Percentiles rank a stretch among this genome's conserved stretches.
Evolutionary conservation across 2,113 vertebrate genomes (phyloP).

Genomic region (Choloepus hoffmanni): DNA sequence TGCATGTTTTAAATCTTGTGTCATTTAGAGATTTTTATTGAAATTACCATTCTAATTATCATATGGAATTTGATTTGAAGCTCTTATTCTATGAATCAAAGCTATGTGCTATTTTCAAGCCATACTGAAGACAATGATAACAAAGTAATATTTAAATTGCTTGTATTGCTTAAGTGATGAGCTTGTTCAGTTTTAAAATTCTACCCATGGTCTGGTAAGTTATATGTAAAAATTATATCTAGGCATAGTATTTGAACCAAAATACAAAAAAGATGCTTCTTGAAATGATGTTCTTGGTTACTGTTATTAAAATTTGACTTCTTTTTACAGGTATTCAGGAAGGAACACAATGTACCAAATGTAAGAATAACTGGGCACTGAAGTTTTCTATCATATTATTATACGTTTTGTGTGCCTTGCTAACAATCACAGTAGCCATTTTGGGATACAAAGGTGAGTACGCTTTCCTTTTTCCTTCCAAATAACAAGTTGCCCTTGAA

Average conservation of each 20-base stretch:
- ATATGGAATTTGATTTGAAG: not conserved
- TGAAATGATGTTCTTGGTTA: conserved; percentile 21
- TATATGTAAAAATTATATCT: conserved; percentile 15
- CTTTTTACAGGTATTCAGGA: conserved; percentile 96
- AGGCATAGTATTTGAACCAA: not conserved
- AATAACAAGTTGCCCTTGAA: not conserved
- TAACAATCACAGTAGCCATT: conserved; percentile 96
- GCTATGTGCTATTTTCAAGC: conserved; percentile 41
- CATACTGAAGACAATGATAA: conserved; percentile 7
- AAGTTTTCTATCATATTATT: conserved; percentile 96
- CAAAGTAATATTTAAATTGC: not conserved
- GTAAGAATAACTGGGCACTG: conserved; percentile 97
- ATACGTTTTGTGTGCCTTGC: conserved; percentile 94
- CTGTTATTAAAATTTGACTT: conserved; percentile 77
- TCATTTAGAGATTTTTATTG: not conserved
- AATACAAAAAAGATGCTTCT: conserved; percentile 30
- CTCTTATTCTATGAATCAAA: not conserved
- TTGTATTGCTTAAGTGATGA: not conserved
- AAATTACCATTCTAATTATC: conserved; percentile 1
- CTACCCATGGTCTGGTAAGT: not conserved
- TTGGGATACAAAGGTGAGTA: conserved; percentile 97
- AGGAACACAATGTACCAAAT: conserved; percentile 96
- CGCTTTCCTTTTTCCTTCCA: conserved; percentile 28
- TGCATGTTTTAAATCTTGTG: conserved; percentile 35
- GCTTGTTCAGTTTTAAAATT: conserved; percentile 60